Evolutionary conservation across 2,797 vertebrate species (phyloP).

Genomic region (Anguilla megastoma): DNA sequence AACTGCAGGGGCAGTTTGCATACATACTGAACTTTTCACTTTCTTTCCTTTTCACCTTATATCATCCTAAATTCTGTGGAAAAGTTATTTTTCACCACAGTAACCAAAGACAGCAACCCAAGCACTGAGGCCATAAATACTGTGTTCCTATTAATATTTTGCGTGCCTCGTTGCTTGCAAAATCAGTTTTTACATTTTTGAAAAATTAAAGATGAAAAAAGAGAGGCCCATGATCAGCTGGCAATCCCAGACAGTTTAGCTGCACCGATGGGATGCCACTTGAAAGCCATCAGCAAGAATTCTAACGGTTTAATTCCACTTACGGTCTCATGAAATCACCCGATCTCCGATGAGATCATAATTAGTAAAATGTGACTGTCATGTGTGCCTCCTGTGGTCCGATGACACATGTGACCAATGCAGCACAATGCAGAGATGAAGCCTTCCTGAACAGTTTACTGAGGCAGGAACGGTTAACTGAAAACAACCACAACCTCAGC

Average conservation of each 20-base stretch:
- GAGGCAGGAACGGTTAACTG: conserved; percentile 61
- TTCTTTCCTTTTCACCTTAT: not conserved
- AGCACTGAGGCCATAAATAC: not conserved
- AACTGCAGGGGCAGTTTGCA: not conserved
- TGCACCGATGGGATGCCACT: conserved; percentile 52
- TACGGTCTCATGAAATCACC: conserved; percentile 58
- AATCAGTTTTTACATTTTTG: conserved; percentile 38
- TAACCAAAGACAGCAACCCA: not conserved
- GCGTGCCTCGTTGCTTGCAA: conserved; percentile 33
- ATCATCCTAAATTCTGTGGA: not conserved
- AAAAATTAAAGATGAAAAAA: conserved; percentile 46
- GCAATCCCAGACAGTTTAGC: conserved; percentile 53
- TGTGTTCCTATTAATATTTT: not conserved
- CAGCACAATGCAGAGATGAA: conserved; percentile 32
- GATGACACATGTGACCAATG: not conserved
- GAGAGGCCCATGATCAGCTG: conserved; percentile 11
- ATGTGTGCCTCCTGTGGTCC: conserved; percentile 35
- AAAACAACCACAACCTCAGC: conserved; percentile 70
- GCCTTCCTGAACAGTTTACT: conserved; percentile 36
- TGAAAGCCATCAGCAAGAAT: conserved; percentile 30
- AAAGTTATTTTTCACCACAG: not conserved
- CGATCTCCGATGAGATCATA: conserved; percentile 58
- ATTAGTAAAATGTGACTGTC: conserved; percentile 57
- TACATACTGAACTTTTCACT: conserved; percentile 23
- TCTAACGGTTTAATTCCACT: conserved; percentile 39